Percentiles rank a stretch among this genome's conserved stretches.
These are phyloP conservation scores for Perccottus glenii DNA, from an alignment of 2,113 vertebrate species.

Conservation along the genomic window DNA sequence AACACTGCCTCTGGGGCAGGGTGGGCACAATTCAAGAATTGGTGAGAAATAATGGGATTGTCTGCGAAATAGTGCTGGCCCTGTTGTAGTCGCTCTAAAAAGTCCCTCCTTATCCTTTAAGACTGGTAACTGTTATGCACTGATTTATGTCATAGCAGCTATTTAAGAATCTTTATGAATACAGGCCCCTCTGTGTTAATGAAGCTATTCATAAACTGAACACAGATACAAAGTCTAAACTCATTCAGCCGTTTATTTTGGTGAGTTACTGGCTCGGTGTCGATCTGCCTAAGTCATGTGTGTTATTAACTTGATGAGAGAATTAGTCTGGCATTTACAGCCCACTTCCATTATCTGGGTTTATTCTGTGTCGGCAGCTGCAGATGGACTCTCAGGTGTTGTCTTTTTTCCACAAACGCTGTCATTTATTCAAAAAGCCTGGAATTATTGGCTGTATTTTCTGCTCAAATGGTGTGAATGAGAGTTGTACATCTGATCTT, in stretches of 20 bases:
- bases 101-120: too few relatives aligned
- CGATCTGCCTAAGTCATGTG: not conserved
- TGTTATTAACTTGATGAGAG: constrained; percentile 22
- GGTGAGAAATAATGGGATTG: constrained; percentile 11
- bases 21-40: not conserved
- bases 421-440: constrained; percentile 15
- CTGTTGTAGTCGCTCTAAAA: not conserved
- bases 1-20: not conserved
- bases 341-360: constrained; percentile 35
- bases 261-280: not conserved
- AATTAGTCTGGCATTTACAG: constrained; percentile 37
- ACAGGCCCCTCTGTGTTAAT: too few relatives aligned
- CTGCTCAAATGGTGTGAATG: not conserved
- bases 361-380: constrained; percentile 21
- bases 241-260: constrained; percentile 11
- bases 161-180: too few relatives aligned
- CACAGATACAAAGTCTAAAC: constrained; percentile 14
- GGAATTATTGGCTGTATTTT: not conserved
- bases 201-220: too few relatives aligned
- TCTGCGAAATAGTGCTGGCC: constrained; percentile 16
- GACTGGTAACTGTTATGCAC: too few relatives aligned
- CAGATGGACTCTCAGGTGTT: constrained; percentile 35
- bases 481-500: constrained; percentile 3
- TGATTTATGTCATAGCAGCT: too few relatives aligned
- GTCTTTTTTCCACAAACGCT: constrained; percentile 21